phyloP scores from a whole-genome alignment of 1,140 invertebrate species.

The Lithobius niger region DNA sequence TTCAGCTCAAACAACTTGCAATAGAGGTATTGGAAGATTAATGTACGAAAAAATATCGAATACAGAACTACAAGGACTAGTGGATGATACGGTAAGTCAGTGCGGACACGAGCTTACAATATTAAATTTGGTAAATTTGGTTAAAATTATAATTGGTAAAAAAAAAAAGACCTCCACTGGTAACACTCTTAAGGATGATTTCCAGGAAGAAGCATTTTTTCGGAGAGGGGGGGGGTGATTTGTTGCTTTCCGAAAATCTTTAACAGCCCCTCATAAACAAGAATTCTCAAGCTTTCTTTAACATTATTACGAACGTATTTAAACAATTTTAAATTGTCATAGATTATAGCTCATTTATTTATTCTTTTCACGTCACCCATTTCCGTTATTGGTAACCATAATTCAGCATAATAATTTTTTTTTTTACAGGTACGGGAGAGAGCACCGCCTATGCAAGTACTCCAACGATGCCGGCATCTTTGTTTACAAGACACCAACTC shows the following conservation, averaged over 20 bases:
- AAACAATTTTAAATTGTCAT: not conserved
- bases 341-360: not conserved
- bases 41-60: conserved; percentile 77
- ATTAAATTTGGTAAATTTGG: not conserved
- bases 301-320: not conserved
- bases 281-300: not conserved
- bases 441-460: conserved; percentile 62
- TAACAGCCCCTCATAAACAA: not conserved
- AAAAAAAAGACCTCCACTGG: not conserved
- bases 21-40: conserved; percentile 67
- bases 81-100: conserved; percentile 63
- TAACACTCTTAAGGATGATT: not conserved
- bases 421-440: conserved; percentile 51
- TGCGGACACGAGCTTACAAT: not conserved
- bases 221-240: not conserved
- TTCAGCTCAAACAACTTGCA: conserved; percentile 75
- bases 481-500: conserved; percentile 65
- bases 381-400: not conserved
- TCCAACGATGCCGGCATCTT: conserved; percentile 68
- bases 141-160: not conserved
- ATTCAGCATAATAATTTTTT: not conserved
- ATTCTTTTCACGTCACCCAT: not conserved
- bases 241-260: not conserved
- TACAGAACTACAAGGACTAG: conserved; percentile 72
- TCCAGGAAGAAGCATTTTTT: not conserved